These are phyloP conservation scores for Balanococcus diminutus DNA, from an alignment of 2,888 invertebrate species.

Conservation along the genomic window DNA sequence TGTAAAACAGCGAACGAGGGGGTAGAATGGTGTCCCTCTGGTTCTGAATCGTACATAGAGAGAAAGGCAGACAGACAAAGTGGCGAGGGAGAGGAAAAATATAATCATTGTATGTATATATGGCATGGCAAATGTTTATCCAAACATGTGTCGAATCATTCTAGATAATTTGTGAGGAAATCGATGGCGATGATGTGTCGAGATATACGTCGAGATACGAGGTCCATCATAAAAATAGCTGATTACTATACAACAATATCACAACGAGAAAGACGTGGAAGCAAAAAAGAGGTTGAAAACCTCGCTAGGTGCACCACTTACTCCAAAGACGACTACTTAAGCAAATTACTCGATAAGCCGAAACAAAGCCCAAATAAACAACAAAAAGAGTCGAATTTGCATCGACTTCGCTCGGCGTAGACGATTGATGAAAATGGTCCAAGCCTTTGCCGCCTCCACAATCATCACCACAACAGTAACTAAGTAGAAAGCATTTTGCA, in stretches of 20 bases:
- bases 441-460: neutral
- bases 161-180: slow-evolving; percentile 3
- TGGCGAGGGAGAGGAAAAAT: neutral
- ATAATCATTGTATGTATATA: neutral
- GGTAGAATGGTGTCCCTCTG: neutral
- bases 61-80: too few relatives aligned
- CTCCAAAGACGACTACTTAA: neutral
- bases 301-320: neutral
- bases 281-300: too few relatives aligned
- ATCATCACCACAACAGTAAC: neutral
- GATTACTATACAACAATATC: neutral
- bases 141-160: neutral
- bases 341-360: neutral
- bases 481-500: neutral
- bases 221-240: neutral
- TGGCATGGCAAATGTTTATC: neutral
- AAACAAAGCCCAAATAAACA: neutral
- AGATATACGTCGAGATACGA: neutral
- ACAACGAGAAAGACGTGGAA: neutral
- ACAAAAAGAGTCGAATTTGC: neutral
- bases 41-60: neutral
- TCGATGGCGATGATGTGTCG: neutral
- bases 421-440: neutral
- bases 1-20: neutral
- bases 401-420: neutral